phyloP scores from a whole-genome alignment of 2,888 invertebrate genomes.

The Amblyteles armatorius region DNA sequence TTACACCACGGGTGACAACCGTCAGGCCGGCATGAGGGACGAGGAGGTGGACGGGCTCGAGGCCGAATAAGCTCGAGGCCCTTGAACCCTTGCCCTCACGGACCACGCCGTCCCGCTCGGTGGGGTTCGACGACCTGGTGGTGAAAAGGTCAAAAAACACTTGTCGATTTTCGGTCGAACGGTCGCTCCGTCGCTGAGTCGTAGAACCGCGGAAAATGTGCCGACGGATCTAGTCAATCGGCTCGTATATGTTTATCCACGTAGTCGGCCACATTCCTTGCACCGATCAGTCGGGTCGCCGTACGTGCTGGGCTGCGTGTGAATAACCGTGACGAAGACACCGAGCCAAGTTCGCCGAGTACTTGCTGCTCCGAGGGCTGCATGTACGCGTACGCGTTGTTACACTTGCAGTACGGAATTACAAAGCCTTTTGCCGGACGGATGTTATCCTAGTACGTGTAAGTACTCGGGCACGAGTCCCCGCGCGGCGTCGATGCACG shows the following conservation, averaged over 20 bases:
- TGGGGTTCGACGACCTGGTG: background rate
- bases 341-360: slow-evolving; percentile 14
- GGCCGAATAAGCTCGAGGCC: slow-evolving; percentile 73
- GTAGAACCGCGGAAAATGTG: too few species aligned
- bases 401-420: slow-evolving; percentile 65
- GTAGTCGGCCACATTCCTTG: too few species aligned
- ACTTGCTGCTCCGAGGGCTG: background rate
- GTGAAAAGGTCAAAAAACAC: background rate
- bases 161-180: background rate
- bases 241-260: too few species aligned
- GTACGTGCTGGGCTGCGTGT: background rate
- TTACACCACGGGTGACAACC: slow-evolving; percentile 83
- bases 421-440: slow-evolving; percentile 54
- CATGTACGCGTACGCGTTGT: slow-evolving; percentile 44
- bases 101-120: background rate
- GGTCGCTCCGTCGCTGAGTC: background rate
- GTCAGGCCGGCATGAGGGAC: slow-evolving; percentile 77
- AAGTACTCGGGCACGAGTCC: slow-evolving; percentile 71
- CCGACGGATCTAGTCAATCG: too few species aligned
- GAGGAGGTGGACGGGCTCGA: slow-evolving; percentile 76
- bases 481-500: slow-evolving; percentile 52
- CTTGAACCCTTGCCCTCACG: slow-evolving; percentile 72
- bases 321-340: background rate
- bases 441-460: slow-evolving; percentile 71
- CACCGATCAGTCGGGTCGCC: background rate